Evolutionary conservation across 2,888 invertebrate genomes (phyloP).

Genomic region (Aromia moschata): DNA sequence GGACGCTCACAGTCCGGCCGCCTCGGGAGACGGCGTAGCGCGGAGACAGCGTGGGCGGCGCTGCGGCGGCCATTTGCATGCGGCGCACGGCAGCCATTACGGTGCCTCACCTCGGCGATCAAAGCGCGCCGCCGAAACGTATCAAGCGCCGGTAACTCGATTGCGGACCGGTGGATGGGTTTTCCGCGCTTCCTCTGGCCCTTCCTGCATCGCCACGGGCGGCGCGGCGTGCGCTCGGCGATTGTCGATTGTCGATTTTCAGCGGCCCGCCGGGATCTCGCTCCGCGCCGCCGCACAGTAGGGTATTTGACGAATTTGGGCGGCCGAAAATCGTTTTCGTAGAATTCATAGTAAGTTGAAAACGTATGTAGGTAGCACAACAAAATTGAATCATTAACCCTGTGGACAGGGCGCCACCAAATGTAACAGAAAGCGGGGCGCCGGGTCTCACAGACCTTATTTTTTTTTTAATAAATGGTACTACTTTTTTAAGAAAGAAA

Average conservation of each 20-base stretch:
- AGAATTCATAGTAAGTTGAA: too few relatives aligned
- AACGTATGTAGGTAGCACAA: too few relatives aligned
- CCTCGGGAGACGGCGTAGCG: slow-evolving; percentile 35
- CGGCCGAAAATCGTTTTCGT: too few relatives aligned
- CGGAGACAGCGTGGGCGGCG: slow-evolving; percentile 45
- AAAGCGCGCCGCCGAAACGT: slow-evolving; percentile 56
- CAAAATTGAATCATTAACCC: too few relatives aligned
- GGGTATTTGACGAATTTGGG: too few relatives aligned
- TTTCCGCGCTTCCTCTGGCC: slow-evolving; percentile 49
- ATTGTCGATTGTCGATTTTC: slow-evolving; percentile 21
- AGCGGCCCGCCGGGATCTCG: slow-evolving; percentile 11
- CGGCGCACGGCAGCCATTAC: slow-evolving; percentile 60
- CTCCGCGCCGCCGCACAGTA: too few relatives aligned
- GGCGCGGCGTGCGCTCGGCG: slow-evolving; percentile 59
- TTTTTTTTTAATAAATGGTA: too few relatives aligned
- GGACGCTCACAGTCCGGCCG: slow-evolving; percentile 35
- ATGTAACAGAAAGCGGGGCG: too few relatives aligned
- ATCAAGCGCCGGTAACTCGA: slow-evolving; percentile 55
- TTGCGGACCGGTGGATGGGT: slow-evolving; percentile 58
- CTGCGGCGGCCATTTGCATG: slow-evolving; percentile 60
- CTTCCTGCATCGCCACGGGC: slow-evolving; percentile 41
- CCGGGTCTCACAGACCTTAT: too few relatives aligned
- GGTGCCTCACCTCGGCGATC: slow-evolving; percentile 58
- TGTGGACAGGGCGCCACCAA: too few relatives aligned
- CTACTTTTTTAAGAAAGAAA: too few relatives aligned